Base-by-base conservation (phyloP, 2,797 vertebrate species). In the Pseudochromis fuscus region DNA sequence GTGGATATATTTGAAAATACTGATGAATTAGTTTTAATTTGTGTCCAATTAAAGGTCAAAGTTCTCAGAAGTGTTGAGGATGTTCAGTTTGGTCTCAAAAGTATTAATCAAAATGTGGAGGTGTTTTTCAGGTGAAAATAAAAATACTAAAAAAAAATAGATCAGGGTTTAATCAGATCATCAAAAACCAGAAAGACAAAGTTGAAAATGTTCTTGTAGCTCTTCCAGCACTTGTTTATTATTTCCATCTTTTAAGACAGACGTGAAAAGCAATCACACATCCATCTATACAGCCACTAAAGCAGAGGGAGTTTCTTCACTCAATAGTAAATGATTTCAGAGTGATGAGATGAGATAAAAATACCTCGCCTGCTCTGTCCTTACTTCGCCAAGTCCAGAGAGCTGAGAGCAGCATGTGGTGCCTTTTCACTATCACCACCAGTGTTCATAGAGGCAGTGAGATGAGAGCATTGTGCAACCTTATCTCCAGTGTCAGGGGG, bases 331-430 rank as follows among this genome's bases (percentile, higher is more conserved):
- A 83, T 72, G 72, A 84, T 82, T 85, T 79, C 72, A 72, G 58
- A 69, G 74, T 55, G 84, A 82, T 65, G 80, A 74, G 53, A 70
- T 63, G 80, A 82, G 78, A 85, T 82, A 79, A 84, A 86, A 85
- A 78, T 77, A 82, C 79, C 79, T 25, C 76, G n/a, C n/a, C n/a
- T n/a, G n/a, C n/a, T n/a, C 59, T 57, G 49, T 73, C 81, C 40
- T 63, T 61, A 69, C 79, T 80, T 77, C 80, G 73, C 50, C 44
- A 53, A 72, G 61, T 57, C 67, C 48, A 16, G 67, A 35, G 50
- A 28, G 45, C 73, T 45, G 53, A 24, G 51, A 68, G 64, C 73
- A 51, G 75, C 52, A 66, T 75, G 74, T 56, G 40, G 38, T 27
- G 67, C 12, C 82, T 84, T 80, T 82, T 86, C 77, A 69, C 46